Percentiles rank a stretch among this genome's conserved stretches.
These are phyloP conservation scores for Alitta virens DNA, from an alignment of 2,888 invertebrate species.

Conservation along the genomic window DNA sequence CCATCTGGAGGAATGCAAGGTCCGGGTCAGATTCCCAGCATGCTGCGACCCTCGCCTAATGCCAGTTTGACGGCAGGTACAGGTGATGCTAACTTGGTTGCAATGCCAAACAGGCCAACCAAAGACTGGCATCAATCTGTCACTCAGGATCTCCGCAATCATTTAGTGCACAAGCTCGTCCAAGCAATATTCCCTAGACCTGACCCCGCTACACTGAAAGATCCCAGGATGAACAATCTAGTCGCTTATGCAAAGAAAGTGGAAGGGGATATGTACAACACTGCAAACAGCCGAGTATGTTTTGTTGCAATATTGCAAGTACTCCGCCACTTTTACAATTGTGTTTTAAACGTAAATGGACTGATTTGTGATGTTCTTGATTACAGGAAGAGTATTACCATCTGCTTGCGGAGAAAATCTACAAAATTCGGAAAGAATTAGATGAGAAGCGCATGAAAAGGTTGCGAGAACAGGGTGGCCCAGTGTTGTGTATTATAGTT, in stretches of 20 bases:
- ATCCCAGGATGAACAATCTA: slow-evolving; percentile 94
- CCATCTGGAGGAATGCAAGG: no score
- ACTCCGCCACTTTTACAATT: no score
- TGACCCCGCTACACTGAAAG: slow-evolving; percentile 92
- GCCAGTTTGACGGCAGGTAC: background rate
- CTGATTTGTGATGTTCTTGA: background rate
- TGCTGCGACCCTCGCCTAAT: background rate
- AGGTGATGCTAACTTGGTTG: background rate
- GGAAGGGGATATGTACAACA: slow-evolving; percentile 99
- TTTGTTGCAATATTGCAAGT: background rate
- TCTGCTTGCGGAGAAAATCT: slow-evolving; percentile 96
- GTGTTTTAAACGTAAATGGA: background rate
- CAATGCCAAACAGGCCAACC: slow-evolving; percentile 11
- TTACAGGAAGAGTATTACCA: slow-evolving; percentile 93
- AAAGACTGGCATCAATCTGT: slow-evolving; percentile 96
- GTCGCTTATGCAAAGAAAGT: slow-evolving; percentile 98
- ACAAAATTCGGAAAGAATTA: slow-evolving; percentile 97
- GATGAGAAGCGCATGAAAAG: slow-evolving; percentile 90
- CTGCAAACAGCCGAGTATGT: slow-evolving; percentile 83
- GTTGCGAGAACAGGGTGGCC: slow-evolving; percentile 21
- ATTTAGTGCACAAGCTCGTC: slow-evolving; percentile 97
- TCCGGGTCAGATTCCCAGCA: no score
- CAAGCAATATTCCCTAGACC: slow-evolving; percentile 99
- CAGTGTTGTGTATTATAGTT: no score
- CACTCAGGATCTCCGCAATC: slow-evolving; percentile 95